phyloP scores from a whole-genome alignment of 2,797 vertebrate genomes.

The Cyclura pinguis region DNA sequence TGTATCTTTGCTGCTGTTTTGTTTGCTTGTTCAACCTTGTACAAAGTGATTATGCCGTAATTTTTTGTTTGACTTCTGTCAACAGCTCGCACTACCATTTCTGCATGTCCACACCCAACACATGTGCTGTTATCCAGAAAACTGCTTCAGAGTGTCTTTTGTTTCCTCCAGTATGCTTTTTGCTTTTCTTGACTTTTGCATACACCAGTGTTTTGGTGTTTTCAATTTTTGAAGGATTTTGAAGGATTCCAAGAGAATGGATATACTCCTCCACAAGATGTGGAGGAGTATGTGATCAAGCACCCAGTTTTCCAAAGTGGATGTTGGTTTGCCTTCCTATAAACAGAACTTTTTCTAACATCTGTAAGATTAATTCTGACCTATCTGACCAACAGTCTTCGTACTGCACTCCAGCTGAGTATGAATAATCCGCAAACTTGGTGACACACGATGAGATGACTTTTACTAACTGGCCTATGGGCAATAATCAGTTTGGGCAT shows the following conservation, averaged over 20 bases:
- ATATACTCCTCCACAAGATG: background rate
- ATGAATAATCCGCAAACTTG: background rate
- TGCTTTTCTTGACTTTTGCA: background rate
- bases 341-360: background rate
- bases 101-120: background rate
- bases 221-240: background rate
- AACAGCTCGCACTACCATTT: background rate
- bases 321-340: background rate
- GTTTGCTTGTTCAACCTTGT: background rate
- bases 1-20: background rate
- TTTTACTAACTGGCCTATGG: background rate
- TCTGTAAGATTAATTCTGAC: background rate
- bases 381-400: background rate
- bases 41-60: background rate
- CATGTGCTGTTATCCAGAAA: background rate
- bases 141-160: background rate
- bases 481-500: background rate
- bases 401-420: background rate
- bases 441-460: background rate
- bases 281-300: background rate
- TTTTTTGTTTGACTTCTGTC: background rate
- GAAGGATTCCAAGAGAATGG: background rate
- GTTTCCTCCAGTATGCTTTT: background rate
- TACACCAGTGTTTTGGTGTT: background rate
- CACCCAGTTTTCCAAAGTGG: background rate